A percentile compares a stretch with the other conserved stretches of the same genome.
phyloP scores from a whole-genome alignment of 2,113 vertebrate species.

The Mesocricetus auratus region DNA sequence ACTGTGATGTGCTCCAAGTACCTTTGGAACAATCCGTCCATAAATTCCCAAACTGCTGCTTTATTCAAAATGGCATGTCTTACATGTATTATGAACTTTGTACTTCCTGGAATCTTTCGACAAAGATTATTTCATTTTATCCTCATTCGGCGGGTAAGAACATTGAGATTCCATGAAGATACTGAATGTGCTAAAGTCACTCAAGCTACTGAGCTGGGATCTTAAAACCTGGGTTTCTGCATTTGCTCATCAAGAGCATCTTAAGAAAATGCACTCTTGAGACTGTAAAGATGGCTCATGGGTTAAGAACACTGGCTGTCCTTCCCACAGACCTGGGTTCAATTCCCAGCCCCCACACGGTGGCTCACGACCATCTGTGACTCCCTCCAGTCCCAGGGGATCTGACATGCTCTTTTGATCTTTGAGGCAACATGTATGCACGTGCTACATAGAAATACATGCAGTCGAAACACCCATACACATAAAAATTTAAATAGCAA shows the following conservation, averaged over 20 bases:
- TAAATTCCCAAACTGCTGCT: constrained; percentile 73
- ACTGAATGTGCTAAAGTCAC: not conserved
- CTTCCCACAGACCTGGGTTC: not conserved
- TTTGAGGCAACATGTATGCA: not conserved
- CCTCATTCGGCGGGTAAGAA: not conserved
- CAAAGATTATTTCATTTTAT: constrained; percentile 57
- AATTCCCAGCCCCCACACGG: not conserved
- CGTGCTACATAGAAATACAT: not conserved
- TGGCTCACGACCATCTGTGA: not conserved
- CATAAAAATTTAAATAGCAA: not conserved
- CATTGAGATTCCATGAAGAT: not conserved
- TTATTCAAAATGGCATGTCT: constrained; percentile 69
- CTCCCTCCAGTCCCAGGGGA: not conserved
- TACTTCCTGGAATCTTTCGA: constrained; percentile 63
- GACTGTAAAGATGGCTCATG: not conserved
- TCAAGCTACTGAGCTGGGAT: not conserved
- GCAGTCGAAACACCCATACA: not conserved
- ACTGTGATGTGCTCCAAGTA: constrained; percentile 67
- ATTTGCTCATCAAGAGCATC: not conserved
- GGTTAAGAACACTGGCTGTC: not conserved
- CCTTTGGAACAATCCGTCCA: constrained; percentile 76
- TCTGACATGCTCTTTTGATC: not conserved
- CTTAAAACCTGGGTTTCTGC: not conserved
- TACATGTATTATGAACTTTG: constrained; percentile 69
- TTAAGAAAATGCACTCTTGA: not conserved